Evolutionary conservation across 2,113 vertebrate species (phyloP).

Genomic region (Ardeotis arabs): DNA sequence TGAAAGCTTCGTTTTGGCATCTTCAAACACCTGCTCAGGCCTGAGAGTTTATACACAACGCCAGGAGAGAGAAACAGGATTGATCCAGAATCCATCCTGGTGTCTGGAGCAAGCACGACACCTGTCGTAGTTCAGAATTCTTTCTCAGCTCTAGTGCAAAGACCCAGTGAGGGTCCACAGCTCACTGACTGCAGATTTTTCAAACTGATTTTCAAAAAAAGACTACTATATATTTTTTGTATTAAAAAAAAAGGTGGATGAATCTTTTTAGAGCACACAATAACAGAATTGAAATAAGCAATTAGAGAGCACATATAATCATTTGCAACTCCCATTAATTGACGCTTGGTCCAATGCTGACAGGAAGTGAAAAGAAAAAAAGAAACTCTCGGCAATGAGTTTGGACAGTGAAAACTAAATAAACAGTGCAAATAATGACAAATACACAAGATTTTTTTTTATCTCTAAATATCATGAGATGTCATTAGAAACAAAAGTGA

Average conservation of each 20-base stretch:
- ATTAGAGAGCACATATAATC: background rate
- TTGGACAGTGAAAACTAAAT: background rate
- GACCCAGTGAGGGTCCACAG: background rate
- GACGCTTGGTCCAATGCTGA: background rate
- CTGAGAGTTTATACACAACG: background rate
- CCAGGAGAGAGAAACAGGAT: background rate
- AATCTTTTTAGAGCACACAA: background rate
- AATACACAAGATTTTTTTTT: background rate
- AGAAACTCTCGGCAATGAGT: background rate
- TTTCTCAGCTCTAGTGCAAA: background rate
- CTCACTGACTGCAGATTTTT: background rate
- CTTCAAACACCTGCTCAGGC: background rate
- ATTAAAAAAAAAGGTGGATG: background rate
- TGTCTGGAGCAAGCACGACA: background rate
- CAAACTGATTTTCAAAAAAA: background rate
- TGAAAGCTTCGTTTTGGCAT: background rate
- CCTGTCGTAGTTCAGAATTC: background rate
- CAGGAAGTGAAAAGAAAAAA: background rate
- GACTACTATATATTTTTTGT: background rate
- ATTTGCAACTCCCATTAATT: background rate
- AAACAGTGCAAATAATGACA: slow-evolving; percentile 3
- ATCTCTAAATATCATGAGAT: slow-evolving; percentile 18
- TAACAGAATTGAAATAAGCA: background rate
- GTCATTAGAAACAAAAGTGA: slow-evolving; percentile 33
- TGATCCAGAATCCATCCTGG: background rate